These are phyloP conservation scores for Brienomyrus brachyistius DNA, from an alignment of 2,113 vertebrate species.

Conservation along the genomic window DNA sequence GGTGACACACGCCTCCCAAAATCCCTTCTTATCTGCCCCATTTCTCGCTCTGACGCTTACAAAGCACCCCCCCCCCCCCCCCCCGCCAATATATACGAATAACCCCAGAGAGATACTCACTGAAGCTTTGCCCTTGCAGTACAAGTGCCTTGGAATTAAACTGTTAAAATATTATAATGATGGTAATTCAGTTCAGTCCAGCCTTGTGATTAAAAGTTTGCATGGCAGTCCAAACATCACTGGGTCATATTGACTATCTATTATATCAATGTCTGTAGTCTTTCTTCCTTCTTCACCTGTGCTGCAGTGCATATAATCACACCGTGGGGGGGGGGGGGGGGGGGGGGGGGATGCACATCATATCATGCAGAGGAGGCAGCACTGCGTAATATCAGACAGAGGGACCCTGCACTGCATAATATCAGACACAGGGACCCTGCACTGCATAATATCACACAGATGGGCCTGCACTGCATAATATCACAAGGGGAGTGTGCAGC, in stretches of 20 bases:
- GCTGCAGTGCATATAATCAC: not conserved
- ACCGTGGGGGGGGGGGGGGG: no score
- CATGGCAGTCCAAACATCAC: not conserved
- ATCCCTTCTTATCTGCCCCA: not conserved
- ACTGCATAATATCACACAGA: no score
- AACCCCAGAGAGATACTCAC: not conserved
- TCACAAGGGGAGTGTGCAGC: no score
- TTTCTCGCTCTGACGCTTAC: not conserved
- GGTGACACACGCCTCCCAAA: not conserved
- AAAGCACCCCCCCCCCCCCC: not conserved
- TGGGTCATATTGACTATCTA: not conserved
- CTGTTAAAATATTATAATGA: not conserved
- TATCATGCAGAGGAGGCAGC: no score
- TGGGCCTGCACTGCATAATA: no score
- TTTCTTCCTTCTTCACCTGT: not conserved
- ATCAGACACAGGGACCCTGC: no score
- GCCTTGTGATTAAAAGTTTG: not conserved
- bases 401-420: not conserved
- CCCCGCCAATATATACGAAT: not conserved
- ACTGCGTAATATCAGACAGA: no score
- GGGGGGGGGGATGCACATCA: no score
- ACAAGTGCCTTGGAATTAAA: not conserved
- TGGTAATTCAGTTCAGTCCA: not conserved
- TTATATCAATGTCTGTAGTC: not conserved
- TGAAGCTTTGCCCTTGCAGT: not conserved